These are phyloP conservation scores for Proterorhinus semilunaris DNA, from an alignment of 2,113 vertebrate genomes.

Conservation along the genomic window DNA sequence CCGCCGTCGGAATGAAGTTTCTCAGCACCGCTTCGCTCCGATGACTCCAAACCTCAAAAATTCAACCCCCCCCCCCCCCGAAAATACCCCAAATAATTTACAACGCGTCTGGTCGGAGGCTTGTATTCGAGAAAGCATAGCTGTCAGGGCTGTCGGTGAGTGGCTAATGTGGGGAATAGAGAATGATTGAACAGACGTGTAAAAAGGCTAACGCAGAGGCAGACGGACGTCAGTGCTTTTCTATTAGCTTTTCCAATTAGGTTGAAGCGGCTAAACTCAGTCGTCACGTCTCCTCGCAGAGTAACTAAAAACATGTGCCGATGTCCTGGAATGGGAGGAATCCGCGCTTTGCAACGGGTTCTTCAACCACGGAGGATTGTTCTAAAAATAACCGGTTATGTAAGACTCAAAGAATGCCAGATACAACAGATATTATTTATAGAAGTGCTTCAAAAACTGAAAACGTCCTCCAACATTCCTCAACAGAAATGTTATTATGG, in stretches of 20 bases:
- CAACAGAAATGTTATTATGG: not conserved
- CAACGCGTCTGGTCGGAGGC: slow-evolving; percentile 44
- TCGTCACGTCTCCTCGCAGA: slow-evolving; percentile 65
- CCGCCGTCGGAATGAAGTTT: too few species aligned
- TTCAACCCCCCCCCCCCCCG: slow-evolving; percentile 25
- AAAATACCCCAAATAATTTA: slow-evolving; percentile 54
- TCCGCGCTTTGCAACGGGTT: not conserved
- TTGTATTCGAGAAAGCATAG: slow-evolving; percentile 67
- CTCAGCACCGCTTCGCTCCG: not conserved
- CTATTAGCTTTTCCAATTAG: slow-evolving; percentile 62
- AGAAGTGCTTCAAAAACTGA: not conserved
- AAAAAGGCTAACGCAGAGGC: too few species aligned
- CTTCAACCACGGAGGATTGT: not conserved
- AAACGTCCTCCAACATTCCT: not conserved
- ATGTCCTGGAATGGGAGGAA: slow-evolving; percentile 65
- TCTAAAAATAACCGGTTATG: not conserved
- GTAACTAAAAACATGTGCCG: slow-evolving; percentile 74
- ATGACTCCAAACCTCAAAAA: slow-evolving; percentile 57
- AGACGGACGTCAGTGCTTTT: slow-evolving; percentile 78
- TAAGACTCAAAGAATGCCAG: not conserved
- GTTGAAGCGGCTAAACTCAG: slow-evolving; percentile 29
- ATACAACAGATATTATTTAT: not conserved
- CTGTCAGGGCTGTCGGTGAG: slow-evolving; percentile 47
- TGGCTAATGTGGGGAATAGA: slow-evolving; percentile 15
- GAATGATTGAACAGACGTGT: slow-evolving; percentile 36